These are phyloP conservation scores for Ianthella basta DNA, from an alignment of 37 sponge, comb jelly and placozoan species.

Conservation along the genomic window DNA sequence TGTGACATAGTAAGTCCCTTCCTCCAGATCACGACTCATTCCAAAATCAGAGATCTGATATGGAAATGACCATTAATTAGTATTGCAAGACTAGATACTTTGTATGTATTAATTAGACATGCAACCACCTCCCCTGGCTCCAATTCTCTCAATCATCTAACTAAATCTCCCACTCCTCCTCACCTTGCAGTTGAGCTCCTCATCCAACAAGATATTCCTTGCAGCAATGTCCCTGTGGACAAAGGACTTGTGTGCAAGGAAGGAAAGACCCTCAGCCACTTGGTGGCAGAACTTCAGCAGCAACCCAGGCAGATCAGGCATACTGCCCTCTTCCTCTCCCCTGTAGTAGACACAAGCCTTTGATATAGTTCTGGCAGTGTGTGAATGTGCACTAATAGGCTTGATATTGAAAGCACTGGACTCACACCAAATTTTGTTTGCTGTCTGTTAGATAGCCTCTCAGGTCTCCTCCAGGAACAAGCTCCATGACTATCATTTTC, in stretches of 20 bases:
- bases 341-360: too few species aligned
- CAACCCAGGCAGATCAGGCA: not conserved
- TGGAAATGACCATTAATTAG: not conserved
- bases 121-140: too few species aligned
- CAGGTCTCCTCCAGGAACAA: not conserved
- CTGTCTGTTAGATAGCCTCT: not conserved
- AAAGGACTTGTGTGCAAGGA: conserved; percentile 27
- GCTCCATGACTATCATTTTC: conserved; percentile 29
- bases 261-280: conserved; percentile 27
- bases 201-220: conserved; percentile 28
- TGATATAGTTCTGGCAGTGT: too few species aligned
- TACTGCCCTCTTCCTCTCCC: not conserved
- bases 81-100: too few species aligned
- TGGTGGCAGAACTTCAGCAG: conserved; percentile 20
- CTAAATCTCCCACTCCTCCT: not conserved
- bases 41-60: conserved; percentile 34
- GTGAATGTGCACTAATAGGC: too few species aligned
- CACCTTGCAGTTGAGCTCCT: conserved; percentile 24
- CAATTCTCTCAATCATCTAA: too few species aligned
- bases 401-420: too few species aligned
- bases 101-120: too few species aligned
- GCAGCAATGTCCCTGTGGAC: conserved; percentile 45
- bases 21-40: conserved; percentile 19
- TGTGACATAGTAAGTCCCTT: not conserved
- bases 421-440: not conserved